These are phyloP conservation scores for Orthonevra nobilis DNA, from an alignment of 2,888 invertebrate species.

Conservation along the genomic window DNA sequence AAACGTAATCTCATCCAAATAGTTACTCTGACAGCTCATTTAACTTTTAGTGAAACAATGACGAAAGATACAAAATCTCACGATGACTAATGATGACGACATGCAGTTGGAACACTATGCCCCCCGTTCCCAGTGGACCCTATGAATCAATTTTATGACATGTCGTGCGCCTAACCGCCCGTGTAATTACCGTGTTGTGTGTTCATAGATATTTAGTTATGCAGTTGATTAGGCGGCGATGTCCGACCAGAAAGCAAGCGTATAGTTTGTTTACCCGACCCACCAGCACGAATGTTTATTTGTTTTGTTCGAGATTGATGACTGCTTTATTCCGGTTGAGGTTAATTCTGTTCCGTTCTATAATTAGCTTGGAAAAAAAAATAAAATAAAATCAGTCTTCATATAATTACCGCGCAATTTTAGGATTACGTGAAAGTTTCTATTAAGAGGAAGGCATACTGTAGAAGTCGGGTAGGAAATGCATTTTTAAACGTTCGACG, in stretches of 20 bases:
- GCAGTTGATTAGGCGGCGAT: slow-evolving; percentile 8
- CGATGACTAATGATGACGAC: slow-evolving; percentile 57
- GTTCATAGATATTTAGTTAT: slow-evolving; percentile 3
- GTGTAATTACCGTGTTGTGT: slow-evolving; percentile 25
- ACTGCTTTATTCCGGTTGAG: slow-evolving; percentile 41
- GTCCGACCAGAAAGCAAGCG: slow-evolving; percentile 8
- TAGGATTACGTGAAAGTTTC: slow-evolving; percentile 14
- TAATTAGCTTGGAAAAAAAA: slow-evolving; percentile 36
- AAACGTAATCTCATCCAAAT: not conserved
- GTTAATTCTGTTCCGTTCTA: slow-evolving; percentile 38
- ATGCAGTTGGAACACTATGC: not conserved
- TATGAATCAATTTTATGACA: slow-evolving; percentile 11
- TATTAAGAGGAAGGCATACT: slow-evolving; percentile 3
- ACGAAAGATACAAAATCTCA: slow-evolving; percentile 27
- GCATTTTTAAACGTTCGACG: not conserved
- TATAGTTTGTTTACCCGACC: not conserved
- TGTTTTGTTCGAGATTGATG: slow-evolving; percentile 24
- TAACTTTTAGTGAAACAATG: slow-evolving; percentile 17
- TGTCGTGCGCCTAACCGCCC: slow-evolving; percentile 28
- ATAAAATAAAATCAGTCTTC: slow-evolving; percentile 32
- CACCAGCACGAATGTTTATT: slow-evolving; percentile 1
- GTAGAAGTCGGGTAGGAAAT: too few species aligned
- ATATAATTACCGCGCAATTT: slow-evolving; percentile 55
- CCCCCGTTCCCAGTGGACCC: not conserved
- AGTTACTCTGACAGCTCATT: slow-evolving; percentile 5